Base-by-base conservation (phyloP, 2,113 vertebrate species). In the Grammomys dolichurus region DNA sequence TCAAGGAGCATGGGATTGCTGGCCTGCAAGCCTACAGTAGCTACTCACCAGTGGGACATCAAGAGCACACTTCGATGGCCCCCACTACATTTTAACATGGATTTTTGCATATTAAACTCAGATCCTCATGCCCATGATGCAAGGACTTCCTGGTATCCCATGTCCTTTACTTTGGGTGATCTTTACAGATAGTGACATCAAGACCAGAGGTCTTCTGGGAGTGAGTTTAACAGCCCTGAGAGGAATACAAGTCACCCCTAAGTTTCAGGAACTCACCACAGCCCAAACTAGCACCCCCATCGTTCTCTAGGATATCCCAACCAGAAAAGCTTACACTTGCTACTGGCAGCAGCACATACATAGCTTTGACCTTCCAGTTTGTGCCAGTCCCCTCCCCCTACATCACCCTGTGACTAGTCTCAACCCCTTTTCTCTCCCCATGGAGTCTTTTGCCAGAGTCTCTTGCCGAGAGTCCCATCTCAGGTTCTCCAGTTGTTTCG, bases 351-450 rank as follows among this genome's bases (percentile, higher is more conserved):
- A 8, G 13, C 40, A 8, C 9, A 20, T 10, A 13, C 9, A 2
- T 70, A 5, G 7, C 46, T 43, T 84, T 70, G 36, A 9, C 40
- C 28, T 36, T 43, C 12, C 51, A 7, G 60, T 22, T 46, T 9
- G 1, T 7, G 20, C 6, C 43, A 13, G 28, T 7, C 36, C 19
- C 9, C 3, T 17, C 3, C 24, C 24, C 5, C 4, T 22, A 4
- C 22, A 19, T 12, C 43, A 10, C 85, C 11, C 2, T 6, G 33
- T 26, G 7, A 3, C 46, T 16, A 24, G 19, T 5, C 51, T 58
- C 22, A 40, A 7, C 36, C 6, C 12, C 54, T 16, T 5, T 36
- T 43, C 19, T 40, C 22, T 26, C 48, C 54, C 40, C 12, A 3
- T 7, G 3, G 67, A 4, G 28, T 73, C n/a, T 51, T 63, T 77